Percentiles rank a stretch among this genome's conserved stretches.
These are phyloP conservation scores for Onchidella celtica DNA, from an alignment of 2,888 invertebrate species.

Conservation along the genomic window DNA sequence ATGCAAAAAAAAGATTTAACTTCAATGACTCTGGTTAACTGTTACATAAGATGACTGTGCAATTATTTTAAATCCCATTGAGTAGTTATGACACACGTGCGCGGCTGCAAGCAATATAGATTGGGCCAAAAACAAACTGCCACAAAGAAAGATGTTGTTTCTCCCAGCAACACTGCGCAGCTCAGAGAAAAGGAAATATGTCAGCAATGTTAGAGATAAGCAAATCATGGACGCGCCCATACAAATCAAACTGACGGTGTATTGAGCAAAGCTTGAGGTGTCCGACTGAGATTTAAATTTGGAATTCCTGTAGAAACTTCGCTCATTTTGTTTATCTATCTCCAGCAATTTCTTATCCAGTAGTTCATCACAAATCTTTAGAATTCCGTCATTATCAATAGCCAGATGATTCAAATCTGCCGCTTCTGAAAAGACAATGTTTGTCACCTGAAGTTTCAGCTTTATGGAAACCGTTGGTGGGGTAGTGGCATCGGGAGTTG, in stretches of 20 bases:
- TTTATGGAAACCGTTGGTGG: neutral
- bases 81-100: neutral
- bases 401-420: neutral
- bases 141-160: constrained; percentile 29
- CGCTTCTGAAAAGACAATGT: neutral
- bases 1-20: too few relatives aligned
- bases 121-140: constrained; percentile 26
- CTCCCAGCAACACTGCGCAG: too few relatives aligned
- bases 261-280: neutral
- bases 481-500: neutral
- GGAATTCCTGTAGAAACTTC: too few relatives aligned
- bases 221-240: constrained; percentile 29
- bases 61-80: too few relatives aligned
- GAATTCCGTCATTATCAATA: neutral
- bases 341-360: too few relatives aligned
- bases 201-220: constrained; percentile 11
- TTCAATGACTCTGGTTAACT: too few relatives aligned
- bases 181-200: constrained; percentile 26
- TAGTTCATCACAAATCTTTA: constrained; percentile 12
- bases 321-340: too few relatives aligned
- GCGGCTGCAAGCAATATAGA: neutral
- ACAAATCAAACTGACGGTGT: constrained; percentile 11
- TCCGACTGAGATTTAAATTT: neutral
- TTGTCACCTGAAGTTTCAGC: neutral
- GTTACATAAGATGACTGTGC: too few relatives aligned